A percentile compares a stretch with the other conserved stretches of the same genome.
These are phyloP conservation scores for Argya squamiceps DNA, from an alignment of 2,797 vertebrate genomes.

Conservation along the genomic window DNA sequence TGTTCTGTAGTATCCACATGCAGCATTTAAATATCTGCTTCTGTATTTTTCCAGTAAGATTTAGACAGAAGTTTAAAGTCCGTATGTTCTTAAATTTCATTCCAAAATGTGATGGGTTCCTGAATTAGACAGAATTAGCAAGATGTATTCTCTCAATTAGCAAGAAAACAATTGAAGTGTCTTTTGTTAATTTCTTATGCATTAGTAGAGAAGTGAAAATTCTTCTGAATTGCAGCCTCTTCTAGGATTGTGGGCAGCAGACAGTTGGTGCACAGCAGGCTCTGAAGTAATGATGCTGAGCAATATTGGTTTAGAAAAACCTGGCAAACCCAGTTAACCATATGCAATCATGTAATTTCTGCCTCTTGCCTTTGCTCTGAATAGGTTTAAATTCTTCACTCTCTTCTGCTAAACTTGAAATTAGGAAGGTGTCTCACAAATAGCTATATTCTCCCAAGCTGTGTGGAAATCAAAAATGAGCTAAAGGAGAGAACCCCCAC, in stretches of 20 bases:
- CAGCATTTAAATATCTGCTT: not conserved
- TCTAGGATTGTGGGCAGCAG: not conserved
- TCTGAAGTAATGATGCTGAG: not conserved
- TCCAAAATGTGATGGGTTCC: not conserved
- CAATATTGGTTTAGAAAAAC: conserved; percentile 2
- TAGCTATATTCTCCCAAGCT: not conserved
- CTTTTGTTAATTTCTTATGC: not conserved
- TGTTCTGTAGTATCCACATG: not conserved
- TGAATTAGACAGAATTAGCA: not conserved
- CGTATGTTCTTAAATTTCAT: not conserved
- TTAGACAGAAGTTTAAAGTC: not conserved
- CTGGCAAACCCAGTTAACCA: conserved; percentile 21
- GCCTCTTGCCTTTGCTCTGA: not conserved
- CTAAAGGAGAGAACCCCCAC: not conserved
- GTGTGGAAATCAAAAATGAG: not conserved
- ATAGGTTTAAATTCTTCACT: not conserved
- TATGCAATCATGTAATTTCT: conserved; percentile 12
- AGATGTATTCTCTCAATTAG: not conserved
- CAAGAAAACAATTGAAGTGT: not conserved
- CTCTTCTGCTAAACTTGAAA: not conserved
- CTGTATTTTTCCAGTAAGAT: not conserved
- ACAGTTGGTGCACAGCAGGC: conserved; percentile 58
- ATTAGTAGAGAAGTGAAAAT: not conserved
- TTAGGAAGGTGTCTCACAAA: not conserved
- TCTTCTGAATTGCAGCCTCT: not conserved